Evolutionary conservation across 2,113 vertebrate genomes (phyloP).

Genomic region (Tetrax tetrax): DNA sequence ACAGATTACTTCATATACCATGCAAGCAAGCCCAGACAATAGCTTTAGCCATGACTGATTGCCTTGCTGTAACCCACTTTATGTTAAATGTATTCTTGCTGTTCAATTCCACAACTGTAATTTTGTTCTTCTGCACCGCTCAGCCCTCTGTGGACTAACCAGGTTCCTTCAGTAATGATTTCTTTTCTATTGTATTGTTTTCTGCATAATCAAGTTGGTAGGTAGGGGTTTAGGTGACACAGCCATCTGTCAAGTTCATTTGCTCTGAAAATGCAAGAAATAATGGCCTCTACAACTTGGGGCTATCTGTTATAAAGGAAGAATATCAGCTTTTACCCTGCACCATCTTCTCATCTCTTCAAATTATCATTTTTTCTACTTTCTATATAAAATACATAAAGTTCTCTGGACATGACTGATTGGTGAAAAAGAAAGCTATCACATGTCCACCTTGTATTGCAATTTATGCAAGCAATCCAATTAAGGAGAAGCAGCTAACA

Average conservation of each 20-base stretch:
- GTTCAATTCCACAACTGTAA: constrained; percentile 98
- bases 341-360: constrained; percentile 75
- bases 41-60: constrained; percentile 98
- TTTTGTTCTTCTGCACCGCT: constrained; percentile 92
- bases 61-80: constrained; percentile 98
- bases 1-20: constrained; percentile 99
- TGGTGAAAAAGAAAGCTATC: constrained; percentile 64
- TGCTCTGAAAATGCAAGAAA: constrained; percentile 98
- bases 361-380: constrained; percentile 76
- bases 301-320: constrained; percentile 92
- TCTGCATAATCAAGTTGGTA: constrained; percentile 99
- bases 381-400: constrained; percentile 58
- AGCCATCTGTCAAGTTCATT: constrained; percentile 99
- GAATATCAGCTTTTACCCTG: constrained; percentile 77
- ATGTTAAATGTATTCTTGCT: constrained; percentile 99
- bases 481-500: constrained; percentile 73
- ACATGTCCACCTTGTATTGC: constrained; percentile 77
- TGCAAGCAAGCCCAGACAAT: constrained; percentile 96
- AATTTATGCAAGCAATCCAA: constrained; percentile 87
- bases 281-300: constrained; percentile 91
- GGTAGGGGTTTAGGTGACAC: constrained; percentile 99
- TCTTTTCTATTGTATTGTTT: constrained; percentile 99
- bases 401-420: constrained; percentile 63
- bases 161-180: constrained; percentile 97
- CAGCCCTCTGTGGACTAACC: constrained; percentile 92